These are phyloP conservation scores for Phrynocephalus forsythii DNA, from an alignment of 2,797 vertebrate genomes.

Conservation along the genomic window DNA sequence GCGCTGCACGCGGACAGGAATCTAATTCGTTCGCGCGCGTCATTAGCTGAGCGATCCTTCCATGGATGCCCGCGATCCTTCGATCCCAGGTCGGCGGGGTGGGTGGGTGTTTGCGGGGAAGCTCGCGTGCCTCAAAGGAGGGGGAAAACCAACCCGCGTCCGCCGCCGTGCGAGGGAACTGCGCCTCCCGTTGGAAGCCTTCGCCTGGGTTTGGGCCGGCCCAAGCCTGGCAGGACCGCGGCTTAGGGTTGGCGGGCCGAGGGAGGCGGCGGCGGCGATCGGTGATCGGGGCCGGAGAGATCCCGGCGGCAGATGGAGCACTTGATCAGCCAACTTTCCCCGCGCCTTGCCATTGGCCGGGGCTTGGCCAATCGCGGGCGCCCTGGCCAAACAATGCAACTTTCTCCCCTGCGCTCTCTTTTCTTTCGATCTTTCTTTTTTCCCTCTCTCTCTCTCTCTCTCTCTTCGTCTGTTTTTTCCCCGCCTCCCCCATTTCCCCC, in stretches of 20 bases:
- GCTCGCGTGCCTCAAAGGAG: no score
- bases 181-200: no score
- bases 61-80: no score
- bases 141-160: no score
- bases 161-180: no score
- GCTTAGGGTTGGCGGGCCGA: no score
- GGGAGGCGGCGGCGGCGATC: accelerated
- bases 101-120: no score
- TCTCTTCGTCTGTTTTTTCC: not conserved
- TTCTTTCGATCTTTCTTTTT: not conserved
- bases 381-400: conserved; percentile 34
- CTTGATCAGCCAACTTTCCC: not conserved
- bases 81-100: no score
- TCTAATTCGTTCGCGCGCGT: no score
- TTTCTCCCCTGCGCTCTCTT: conserved; percentile 1
- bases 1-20: not conserved
- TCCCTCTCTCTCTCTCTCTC: accelerated
- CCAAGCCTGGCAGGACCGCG: no score
- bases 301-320: conserved; percentile 28
- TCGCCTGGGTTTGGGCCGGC: no score
- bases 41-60: no score
- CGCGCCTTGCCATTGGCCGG: conserved; percentile 3
- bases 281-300: not conserved
- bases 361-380: conserved; percentile 22
- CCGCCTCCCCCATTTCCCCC: not conserved